These are phyloP conservation scores for Nothocercus julius DNA, from an alignment of 2,113 vertebrate genomes.

Conservation along the genomic window DNA sequence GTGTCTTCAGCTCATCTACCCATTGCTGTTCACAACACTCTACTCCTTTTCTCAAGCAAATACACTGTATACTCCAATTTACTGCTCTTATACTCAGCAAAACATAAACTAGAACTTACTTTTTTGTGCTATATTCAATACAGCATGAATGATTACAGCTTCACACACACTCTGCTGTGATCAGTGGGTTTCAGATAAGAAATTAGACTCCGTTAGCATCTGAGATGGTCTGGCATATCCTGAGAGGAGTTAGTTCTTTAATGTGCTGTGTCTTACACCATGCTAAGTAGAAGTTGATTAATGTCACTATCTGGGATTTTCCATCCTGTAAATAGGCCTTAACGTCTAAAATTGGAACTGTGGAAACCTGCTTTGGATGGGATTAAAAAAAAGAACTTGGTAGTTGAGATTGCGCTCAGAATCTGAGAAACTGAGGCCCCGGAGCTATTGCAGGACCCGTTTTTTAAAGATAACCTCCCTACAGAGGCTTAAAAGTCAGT, in stretches of 20 bases:
- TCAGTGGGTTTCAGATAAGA: constrained; percentile 24
- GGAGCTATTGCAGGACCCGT: accelerated
- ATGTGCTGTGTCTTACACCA: constrained; percentile 3
- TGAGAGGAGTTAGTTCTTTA: constrained; percentile 25
- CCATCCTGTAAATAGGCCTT: constrained; percentile 51
- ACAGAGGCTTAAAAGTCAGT: not conserved
- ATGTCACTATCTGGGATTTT: constrained; percentile 57
- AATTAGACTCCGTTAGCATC: constrained; percentile 25
- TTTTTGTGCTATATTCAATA: not conserved
- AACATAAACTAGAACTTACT: not conserved
- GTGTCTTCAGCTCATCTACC: constrained; percentile 19
- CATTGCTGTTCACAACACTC: not conserved
- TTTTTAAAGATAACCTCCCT: not conserved
- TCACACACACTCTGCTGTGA: not conserved
- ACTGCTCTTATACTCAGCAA: not conserved
- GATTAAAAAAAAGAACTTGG: not conserved
- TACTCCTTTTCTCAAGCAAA: not conserved
- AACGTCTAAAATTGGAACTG: constrained; percentile 51
- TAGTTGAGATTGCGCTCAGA: not conserved
- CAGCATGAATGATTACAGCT: not conserved
- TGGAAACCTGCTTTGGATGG: constrained; percentile 47
- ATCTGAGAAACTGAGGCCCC: not conserved
- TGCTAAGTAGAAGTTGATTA: constrained; percentile 61
- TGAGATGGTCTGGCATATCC: constrained; percentile 38
- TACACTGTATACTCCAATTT: not conserved